phyloP scores from a whole-genome alignment of 2,888 invertebrate genomes.

The Himalopsyche japonica region DNA sequence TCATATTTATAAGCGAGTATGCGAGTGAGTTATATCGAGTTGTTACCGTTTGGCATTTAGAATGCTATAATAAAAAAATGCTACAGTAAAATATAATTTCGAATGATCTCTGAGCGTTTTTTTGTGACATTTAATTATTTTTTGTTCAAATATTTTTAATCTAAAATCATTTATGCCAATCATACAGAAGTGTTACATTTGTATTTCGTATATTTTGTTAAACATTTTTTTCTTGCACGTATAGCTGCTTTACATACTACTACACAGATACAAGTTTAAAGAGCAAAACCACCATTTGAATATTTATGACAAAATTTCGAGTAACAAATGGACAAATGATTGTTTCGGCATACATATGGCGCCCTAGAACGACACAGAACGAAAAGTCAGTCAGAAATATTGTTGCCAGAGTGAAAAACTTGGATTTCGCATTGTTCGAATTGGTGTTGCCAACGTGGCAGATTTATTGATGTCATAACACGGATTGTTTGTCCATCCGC shows the following conservation, averaged over 20 bases:
- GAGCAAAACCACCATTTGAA: neutral
- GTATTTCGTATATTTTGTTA: too few relatives aligned
- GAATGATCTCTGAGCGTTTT: too few relatives aligned
- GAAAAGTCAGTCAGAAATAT: neutral
- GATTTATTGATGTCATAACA: constrained; percentile 30
- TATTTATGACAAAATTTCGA: neutral
- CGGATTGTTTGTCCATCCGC: constrained; percentile 14
- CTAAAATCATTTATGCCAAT: too few relatives aligned
- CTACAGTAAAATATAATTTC: too few relatives aligned
- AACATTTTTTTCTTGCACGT: too few relatives aligned
- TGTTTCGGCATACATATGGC: neutral
- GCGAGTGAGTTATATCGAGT: too few relatives aligned
- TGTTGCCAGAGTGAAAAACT: neutral
- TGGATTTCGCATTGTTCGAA: neutral
- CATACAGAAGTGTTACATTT: too few relatives aligned
- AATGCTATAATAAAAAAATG: too few relatives aligned
- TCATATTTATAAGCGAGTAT: too few relatives aligned
- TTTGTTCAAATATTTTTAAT: too few relatives aligned
- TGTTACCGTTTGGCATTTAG: too few relatives aligned
- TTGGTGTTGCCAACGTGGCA: neutral
- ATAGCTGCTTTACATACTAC: neutral
- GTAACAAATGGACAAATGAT: neutral
- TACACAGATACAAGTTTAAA: neutral
- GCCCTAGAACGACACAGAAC: neutral
- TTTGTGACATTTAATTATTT: too few relatives aligned